Conservation (phyloP, 1,140 invertebrate genomes). For the Dreissena polymorpha region DNA sequence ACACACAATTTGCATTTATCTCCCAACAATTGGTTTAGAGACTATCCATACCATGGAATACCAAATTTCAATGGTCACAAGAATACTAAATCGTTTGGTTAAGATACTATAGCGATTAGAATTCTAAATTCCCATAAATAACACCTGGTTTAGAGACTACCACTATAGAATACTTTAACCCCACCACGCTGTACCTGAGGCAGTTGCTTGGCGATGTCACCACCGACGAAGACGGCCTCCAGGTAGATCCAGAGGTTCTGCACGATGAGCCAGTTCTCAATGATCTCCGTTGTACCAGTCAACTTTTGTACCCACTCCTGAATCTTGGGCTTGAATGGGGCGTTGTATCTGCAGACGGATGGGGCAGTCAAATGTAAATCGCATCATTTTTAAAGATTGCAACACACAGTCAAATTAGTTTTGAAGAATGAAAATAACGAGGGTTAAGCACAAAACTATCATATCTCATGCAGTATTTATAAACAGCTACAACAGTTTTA, state of each 20-base stretch:
- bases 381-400: too few species aligned
- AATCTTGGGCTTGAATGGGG: slow-evolving; percentile 98
- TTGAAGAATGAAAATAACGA: background rate
- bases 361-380: background rate
- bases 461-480: background rate
- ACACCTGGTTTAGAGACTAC: too few species aligned
- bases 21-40: too few species aligned
- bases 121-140: too few species aligned
- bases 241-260: slow-evolving; percentile 98
- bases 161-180: too few species aligned
- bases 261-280: slow-evolving; percentile 96
- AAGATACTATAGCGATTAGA: too few species aligned
- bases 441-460: background rate
- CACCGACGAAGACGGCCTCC: slow-evolving; percentile 98
- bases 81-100: too few species aligned
- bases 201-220: slow-evolving; percentile 98
- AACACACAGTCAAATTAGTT: too few species aligned
- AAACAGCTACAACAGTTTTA: too few species aligned
- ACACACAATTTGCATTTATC: too few species aligned
- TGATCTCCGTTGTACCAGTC: slow-evolving; percentile 97
- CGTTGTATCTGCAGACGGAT: slow-evolving; percentile 90
- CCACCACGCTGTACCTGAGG: slow-evolving; percentile 84
- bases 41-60: too few species aligned
- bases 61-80: too few species aligned
- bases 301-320: slow-evolving; percentile 97